Conservation (phyloP, 2,113 vertebrate species). For the Hoplias malabaricus region DNA sequence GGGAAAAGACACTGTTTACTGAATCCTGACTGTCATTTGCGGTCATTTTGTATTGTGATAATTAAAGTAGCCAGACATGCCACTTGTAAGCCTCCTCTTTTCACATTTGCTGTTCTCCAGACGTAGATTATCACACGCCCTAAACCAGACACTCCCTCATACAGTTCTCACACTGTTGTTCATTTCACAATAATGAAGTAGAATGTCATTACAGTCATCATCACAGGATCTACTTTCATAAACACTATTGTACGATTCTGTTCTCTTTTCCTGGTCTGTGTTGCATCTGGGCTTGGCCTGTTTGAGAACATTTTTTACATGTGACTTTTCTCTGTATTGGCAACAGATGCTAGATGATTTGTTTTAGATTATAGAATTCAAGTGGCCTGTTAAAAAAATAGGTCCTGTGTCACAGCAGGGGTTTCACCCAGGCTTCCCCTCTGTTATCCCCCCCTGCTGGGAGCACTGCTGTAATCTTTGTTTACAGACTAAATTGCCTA, state of each 20-base stretch:
- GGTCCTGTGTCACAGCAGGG: background rate
- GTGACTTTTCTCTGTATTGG: constrained; percentile 7
- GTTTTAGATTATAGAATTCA: constrained; percentile 11
- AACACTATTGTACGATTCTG: background rate
- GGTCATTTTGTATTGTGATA: background rate
- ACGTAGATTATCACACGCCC: background rate
- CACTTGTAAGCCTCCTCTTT: background rate
- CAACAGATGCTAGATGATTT: constrained; percentile 21
- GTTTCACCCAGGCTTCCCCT: background rate
- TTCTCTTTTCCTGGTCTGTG: background rate
- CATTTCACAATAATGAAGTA: background rate
- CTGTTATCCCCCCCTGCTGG: background rate
- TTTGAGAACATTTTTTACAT: constrained; percentile 13
- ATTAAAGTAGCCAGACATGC: background rate
- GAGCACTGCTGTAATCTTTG: background rate
- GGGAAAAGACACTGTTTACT: background rate
- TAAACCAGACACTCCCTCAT: background rate
- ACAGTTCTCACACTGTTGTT: background rate
- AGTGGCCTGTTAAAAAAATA: background rate
- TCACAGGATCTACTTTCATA: background rate
- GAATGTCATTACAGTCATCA: background rate
- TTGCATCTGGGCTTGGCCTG: background rate
- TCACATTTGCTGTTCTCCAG: background rate
- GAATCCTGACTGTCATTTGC: background rate
- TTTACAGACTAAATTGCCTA: background rate